Base-by-base conservation (phyloP, 1,140 invertebrate genomes). In the Oedothorax gibbosus region DNA sequence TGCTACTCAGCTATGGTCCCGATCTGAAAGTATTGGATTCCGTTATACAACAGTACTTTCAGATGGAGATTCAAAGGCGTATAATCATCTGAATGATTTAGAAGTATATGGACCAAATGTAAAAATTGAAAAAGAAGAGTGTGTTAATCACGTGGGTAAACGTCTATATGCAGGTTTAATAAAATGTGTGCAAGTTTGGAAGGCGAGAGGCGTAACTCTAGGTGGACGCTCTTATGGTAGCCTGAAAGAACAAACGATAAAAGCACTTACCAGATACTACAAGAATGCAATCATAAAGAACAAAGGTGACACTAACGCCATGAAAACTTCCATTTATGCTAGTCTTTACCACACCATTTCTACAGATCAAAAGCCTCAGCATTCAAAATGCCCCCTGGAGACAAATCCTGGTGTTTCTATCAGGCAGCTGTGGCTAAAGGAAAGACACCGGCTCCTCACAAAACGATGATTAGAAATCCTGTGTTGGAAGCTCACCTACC, bases 251-350 rank as follows among this genome's bases (percentile, higher is more conserved):
- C 49, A 68, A 51, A 79, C 76, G 0, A 54, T 79, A 0, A 66
- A 54, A 14, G 12, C 51, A 53, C 18, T 69, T 20, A 60, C 56
- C 6, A 18, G n/a, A 15, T 75, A 60, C 57, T 80, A 80, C 15
- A 49, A 51, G 35, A 80, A 69, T 54, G 68, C 79, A 2, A 62
- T 82, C 7, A 54, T 66, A 62, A 53, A 10, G 3, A 49, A 82
- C 15, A 62, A 62, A 53, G 14, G 21, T 8, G 49, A 72, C 62
- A 15, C n/a, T 8, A 50, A 60, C 2, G 50, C 57, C 6, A 73
- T 73, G 79, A 62, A 62, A 54, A 56, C 49, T 51, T 54, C 79
- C 14, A 72, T 82, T n/a, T 73, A 60, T 82, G 79, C 79, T 15
- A 20, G 54, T 3, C 18, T 73, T 14, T 82, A 18, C 15, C 79